Conservation (phyloP, 2,797 vertebrate genomes). For the Phylloscopus collybita region DNA sequence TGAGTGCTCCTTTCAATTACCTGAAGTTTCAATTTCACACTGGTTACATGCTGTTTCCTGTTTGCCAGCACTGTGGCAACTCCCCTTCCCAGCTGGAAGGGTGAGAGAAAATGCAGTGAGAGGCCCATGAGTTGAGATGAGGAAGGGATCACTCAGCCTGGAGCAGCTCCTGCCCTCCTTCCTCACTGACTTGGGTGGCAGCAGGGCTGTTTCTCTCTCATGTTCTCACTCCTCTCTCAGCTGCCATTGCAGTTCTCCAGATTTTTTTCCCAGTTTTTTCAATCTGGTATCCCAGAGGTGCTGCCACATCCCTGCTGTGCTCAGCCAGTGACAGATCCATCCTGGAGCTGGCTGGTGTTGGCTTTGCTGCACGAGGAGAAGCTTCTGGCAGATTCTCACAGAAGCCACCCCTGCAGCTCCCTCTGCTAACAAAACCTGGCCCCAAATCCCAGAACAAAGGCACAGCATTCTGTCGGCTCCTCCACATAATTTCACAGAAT, state of each 20-base stretch:
- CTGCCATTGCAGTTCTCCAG: not conserved
- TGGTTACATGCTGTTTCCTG: not conserved
- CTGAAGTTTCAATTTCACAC: not conserved
- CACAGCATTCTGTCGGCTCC: not conserved
- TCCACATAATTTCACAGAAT: not conserved
- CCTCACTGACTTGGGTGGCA: not conserved
- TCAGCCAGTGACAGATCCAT: accelerated
- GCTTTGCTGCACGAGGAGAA: not conserved
- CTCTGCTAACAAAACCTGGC: not conserved
- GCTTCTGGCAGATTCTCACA: not conserved
- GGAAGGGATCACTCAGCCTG: not conserved
- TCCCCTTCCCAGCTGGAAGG: not conserved
- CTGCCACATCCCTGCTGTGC: not conserved
- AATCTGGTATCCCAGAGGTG: not conserved
- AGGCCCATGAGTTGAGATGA: accelerated
- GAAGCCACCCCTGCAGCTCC: not conserved
- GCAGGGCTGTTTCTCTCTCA: not conserved
- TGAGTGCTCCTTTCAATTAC: not conserved
- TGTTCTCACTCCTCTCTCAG: not conserved
- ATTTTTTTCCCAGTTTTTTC: not conserved
- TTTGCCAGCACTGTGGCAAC: not conserved
- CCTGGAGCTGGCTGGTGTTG: not conserved
- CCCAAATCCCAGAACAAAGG: not conserved
- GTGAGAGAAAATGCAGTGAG: not conserved
- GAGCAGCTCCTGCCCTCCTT: not conserved